phyloP scores from a whole-genome alignment of 2,888 invertebrate species.

The Catocala fraxini region DNA sequence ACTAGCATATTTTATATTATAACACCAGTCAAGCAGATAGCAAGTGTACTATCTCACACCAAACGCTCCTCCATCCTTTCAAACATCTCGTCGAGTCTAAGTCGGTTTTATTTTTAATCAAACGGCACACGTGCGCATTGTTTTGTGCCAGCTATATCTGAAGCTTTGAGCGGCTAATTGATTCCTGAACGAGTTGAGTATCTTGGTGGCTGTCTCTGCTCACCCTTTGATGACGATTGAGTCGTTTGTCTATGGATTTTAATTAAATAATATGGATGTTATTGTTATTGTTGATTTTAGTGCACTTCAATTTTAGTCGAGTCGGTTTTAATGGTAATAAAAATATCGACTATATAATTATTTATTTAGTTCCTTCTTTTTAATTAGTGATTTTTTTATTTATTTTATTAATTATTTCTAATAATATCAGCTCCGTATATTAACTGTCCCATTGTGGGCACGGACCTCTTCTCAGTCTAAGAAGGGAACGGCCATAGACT shows the following conservation, averaged over 20 bases:
- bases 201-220: constrained; percentile 37
- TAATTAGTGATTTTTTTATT: too few species aligned
- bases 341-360: too few species aligned
- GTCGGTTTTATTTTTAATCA: constrained; percentile 78
- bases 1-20: too few species aligned
- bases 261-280: not conserved
- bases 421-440: too few species aligned
- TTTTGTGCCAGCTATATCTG: constrained; percentile 67
- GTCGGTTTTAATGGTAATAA: too few species aligned
- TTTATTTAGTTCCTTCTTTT: too few species aligned
- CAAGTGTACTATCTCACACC: constrained; percentile 17
- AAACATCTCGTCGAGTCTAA: constrained; percentile 70
- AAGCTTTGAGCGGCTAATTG: constrained; percentile 79
- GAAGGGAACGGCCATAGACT: too few species aligned
- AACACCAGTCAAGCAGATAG: not conserved
- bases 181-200: constrained; percentile 74
- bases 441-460: too few species aligned
- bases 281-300: too few species aligned
- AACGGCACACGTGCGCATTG: constrained; percentile 70
- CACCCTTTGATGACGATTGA: constrained; percentile 66
- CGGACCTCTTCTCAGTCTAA: too few species aligned
- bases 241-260: constrained; percentile 49
- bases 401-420: too few species aligned
- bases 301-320: too few species aligned
- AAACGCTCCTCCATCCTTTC: constrained; percentile 62